Evolutionary conservation across 2,797 vertebrate genomes (phyloP).

Genomic region (Peromyscus melanophrys): DNA sequence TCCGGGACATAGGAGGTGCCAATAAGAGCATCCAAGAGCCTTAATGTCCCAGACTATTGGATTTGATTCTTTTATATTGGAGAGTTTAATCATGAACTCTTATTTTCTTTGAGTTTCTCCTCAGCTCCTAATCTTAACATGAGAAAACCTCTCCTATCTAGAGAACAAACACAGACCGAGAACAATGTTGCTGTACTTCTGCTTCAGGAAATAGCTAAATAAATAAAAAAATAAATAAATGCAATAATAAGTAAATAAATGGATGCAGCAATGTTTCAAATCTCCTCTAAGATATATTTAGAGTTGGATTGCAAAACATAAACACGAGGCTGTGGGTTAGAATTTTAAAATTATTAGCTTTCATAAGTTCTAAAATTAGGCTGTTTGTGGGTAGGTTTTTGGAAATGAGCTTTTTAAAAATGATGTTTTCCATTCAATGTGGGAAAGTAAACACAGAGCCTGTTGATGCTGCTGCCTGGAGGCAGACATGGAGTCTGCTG

Average conservation of each 20-base stretch:
- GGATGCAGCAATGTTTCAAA: constrained; percentile 40
- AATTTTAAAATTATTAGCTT: constrained; percentile 79
- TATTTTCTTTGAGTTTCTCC: constrained; percentile 49
- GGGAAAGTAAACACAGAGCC: constrained; percentile 51
- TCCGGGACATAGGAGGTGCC: background rate
- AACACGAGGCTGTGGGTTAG: constrained; percentile 37
- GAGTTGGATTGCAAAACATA: constrained; percentile 50
- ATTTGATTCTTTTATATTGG: constrained; percentile 35
- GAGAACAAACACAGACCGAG: background rate
- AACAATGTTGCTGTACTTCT: background rate
- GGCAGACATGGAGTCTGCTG: constrained; percentile 66
- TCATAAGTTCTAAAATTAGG: constrained; percentile 78
- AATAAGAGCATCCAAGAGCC: background rate
- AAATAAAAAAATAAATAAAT: background rate
- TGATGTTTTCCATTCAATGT: constrained; percentile 61
- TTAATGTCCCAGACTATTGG: background rate
- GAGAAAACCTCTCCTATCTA: background rate
- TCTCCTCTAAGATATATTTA: constrained; percentile 53
- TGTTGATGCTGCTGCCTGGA: constrained; percentile 35
- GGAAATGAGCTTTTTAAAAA: constrained; percentile 67
- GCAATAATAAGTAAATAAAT: constrained; percentile 53
- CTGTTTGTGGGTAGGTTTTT: constrained; percentile 17
- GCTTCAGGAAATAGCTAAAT: background rate
- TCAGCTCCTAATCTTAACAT: background rate
- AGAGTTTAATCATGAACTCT: constrained; percentile 16